A percentile compares a stretch with the other conserved stretches of the same genome.
These are phyloP conservation scores for Brachyhypopomus occidentalis DNA, from an alignment of 2,113 vertebrate genomes.

Conservation along the genomic window DNA sequence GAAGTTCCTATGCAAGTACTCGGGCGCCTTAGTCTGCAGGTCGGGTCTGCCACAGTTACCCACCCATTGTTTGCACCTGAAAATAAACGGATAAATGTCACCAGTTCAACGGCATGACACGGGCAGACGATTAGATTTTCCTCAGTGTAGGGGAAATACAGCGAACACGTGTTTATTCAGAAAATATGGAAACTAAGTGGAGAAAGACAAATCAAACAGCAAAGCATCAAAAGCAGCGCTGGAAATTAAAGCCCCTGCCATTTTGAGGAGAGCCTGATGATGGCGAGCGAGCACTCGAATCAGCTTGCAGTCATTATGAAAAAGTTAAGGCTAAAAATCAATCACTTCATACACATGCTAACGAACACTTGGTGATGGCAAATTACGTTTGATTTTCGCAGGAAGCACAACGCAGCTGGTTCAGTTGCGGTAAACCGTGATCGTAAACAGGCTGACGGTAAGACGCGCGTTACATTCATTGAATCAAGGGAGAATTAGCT, in stretches of 20 bases:
- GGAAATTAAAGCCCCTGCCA: conserved; percentile 12
- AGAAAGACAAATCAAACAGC: neutral
- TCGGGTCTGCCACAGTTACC: conserved; percentile 90
- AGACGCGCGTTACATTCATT: conserved; percentile 22
- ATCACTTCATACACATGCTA: neutral
- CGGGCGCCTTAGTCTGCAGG: conserved; percentile 87
- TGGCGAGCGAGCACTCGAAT: conserved; percentile 35
- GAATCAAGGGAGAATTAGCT: conserved; percentile 43
- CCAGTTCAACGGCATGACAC: neutral
- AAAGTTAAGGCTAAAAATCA: conserved; percentile 13
- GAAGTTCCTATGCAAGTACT: conserved; percentile 91
- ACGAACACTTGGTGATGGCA: neutral
- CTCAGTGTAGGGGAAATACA: too few species aligned
- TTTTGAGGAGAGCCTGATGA: conserved; percentile 47
- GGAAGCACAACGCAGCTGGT: too few species aligned
- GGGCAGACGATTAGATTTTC: too few species aligned
- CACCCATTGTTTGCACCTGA: conserved; percentile 93
- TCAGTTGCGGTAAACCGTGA: too few species aligned
- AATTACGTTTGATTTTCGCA: neutral
- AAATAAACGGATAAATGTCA: conserved; percentile 8
- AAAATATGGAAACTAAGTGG: neutral
- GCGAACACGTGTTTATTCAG: too few species aligned
- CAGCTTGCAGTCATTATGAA: conserved; percentile 22
- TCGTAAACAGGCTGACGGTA: neutral
- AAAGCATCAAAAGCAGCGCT: neutral